phyloP scores from a whole-genome alignment of 2,888 invertebrate species.

The Geotrupes spiniger region DNA sequence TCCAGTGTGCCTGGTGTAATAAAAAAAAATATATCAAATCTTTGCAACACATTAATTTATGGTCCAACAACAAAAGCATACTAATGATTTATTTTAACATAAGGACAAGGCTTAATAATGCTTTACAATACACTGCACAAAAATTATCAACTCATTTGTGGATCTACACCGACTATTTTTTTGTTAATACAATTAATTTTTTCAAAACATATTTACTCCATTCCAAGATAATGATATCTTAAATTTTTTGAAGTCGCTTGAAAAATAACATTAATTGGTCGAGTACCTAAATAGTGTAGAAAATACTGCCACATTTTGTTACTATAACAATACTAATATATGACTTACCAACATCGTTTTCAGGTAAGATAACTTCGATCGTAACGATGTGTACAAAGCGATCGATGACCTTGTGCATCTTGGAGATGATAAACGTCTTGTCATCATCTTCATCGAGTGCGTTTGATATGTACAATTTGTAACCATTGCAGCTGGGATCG shows the following conservation, averaged over 20 bases:
- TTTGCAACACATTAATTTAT: not conserved
- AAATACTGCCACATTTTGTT: no score
- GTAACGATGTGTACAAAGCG: slow-evolving; percentile 62
- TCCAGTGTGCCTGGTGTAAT: slow-evolving; percentile 51
- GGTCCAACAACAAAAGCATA: not conserved
- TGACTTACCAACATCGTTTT: slow-evolving; percentile 56
- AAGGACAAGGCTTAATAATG: no score
- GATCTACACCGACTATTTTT: no score
- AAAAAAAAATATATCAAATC: not conserved
- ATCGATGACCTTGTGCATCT: slow-evolving; percentile 55
- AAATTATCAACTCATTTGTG: no score
- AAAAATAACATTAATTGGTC: no score
- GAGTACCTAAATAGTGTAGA: no score
- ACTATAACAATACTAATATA: no score
- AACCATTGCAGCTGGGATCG: slow-evolving; percentile 44
- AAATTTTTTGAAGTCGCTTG: no score
- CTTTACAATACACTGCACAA: no score
- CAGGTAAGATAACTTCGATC: slow-evolving; percentile 62
- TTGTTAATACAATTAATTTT: no score
- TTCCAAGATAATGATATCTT: no score
- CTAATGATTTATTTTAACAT: not conserved
- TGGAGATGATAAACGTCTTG: slow-evolving; percentile 50
- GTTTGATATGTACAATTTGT: slow-evolving; percentile 55
- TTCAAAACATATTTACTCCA: no score
- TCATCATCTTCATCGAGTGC: slow-evolving; percentile 50